Evolutionary conservation across 2,888 invertebrate genomes (phyloP).

Genomic region (Protophormia terraenovae): DNA sequence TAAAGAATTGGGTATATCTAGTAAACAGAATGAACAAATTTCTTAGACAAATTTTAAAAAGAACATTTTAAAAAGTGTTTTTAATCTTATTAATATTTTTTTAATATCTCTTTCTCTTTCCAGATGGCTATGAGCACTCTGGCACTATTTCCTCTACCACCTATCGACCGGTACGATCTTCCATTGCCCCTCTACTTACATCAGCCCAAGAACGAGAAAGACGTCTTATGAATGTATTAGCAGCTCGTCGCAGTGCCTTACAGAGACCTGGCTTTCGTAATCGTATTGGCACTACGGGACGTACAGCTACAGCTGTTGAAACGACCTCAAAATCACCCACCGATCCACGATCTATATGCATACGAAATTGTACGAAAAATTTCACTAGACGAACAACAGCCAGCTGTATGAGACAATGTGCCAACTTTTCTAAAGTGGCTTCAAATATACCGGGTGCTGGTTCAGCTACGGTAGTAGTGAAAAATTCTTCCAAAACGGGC

Average conservation of each 20-base stretch:
- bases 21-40: background rate
- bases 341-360: conserved; percentile 78
- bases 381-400: conserved; percentile 80
- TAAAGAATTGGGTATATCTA: background rate
- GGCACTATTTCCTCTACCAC: conserved; percentile 74
- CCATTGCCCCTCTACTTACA: conserved; percentile 71
- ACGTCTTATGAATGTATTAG: conserved; percentile 84
- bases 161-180: conserved; percentile 74
- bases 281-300: conserved; percentile 76
- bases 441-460: conserved; percentile 50
- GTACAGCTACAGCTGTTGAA: conserved; percentile 75
- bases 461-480: conserved; percentile 46
- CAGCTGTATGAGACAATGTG: conserved; percentile 80
- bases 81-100: no score
- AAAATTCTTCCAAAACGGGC: conserved; percentile 67
- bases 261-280: conserved; percentile 83
- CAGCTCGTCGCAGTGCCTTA: conserved; percentile 84
- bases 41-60: background rate
- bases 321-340: conserved; percentile 78
- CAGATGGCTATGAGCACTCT: conserved; percentile 72
- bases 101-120: background rate
- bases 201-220: conserved; percentile 82
- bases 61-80: no score
- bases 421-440: conserved; percentile 75
- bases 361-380: conserved; percentile 81